Percentiles rank a stretch among this genome's conserved stretches.
phyloP scores from a whole-genome alignment of 1,140 invertebrate genomes.

The Drosophila arawakana region DNA sequence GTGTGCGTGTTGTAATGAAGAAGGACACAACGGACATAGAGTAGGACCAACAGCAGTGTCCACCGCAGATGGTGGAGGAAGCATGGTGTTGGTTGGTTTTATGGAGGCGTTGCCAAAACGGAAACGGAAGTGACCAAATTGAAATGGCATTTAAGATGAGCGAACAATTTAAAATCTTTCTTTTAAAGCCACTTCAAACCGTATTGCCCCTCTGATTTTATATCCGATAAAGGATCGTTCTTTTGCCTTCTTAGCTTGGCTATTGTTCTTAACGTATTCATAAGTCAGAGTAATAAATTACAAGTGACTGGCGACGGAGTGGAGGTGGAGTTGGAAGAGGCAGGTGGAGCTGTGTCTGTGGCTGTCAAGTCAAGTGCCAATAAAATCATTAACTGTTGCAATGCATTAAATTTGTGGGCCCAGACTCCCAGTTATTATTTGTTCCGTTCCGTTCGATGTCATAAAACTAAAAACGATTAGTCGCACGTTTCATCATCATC shows the following conservation, averaged over 20 bases:
- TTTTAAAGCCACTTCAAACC: slow-evolving; percentile 32
- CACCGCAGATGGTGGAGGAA: neutral
- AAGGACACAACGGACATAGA: slow-evolving; percentile 77
- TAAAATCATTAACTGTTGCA: slow-evolving; percentile 82
- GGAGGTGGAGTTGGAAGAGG: slow-evolving; percentile 6
- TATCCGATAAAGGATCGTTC: slow-evolving; percentile 1
- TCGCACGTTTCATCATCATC: slow-evolving; percentile 37
- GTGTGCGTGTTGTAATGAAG: slow-evolving; percentile 46
- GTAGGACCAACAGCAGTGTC: slow-evolving; percentile 23
- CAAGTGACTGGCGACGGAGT: slow-evolving; percentile 37
- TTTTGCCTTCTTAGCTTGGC: neutral
- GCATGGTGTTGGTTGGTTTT: too few relatives aligned
- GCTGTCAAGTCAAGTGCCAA: slow-evolving; percentile 70
- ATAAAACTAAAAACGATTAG: slow-evolving; percentile 62
- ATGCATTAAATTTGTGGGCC: slow-evolving; percentile 67
- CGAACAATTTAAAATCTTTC: slow-evolving; percentile 48
- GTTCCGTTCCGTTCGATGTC: slow-evolving; percentile 32
- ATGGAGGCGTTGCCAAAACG: slow-evolving; percentile 36
- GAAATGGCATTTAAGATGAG: slow-evolving; percentile 76
- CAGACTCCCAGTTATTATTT: slow-evolving; percentile 54
- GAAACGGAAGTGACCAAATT: slow-evolving; percentile 79
- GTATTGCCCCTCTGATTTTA: slow-evolving; percentile 11
- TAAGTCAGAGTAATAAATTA: slow-evolving; percentile 69
- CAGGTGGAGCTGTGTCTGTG: neutral
- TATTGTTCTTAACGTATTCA: slow-evolving; percentile 67